Conservation (phyloP, 2,888 invertebrate genomes). For the Agonopterix alstromeriana region DNA sequence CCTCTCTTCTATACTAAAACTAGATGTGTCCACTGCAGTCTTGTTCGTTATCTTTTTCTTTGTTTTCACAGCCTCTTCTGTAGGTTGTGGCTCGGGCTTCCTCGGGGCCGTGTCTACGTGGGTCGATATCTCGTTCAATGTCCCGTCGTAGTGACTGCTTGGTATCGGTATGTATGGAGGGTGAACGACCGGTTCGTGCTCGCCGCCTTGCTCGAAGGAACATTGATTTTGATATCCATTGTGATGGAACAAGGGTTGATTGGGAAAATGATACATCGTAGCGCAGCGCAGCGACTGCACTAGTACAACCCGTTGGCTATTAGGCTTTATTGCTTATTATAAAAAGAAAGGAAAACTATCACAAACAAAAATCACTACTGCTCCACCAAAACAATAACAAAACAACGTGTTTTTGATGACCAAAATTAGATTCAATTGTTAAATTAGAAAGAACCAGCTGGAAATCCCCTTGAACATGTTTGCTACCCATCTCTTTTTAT, state of each 20-base stretch:
- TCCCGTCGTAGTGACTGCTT: neutral
- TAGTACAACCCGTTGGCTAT: too few species aligned
- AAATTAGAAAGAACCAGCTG: too few species aligned
- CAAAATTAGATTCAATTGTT: too few species aligned
- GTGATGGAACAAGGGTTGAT: conserved; percentile 22
- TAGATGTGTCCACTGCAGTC: conserved; percentile 35
- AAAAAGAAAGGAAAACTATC: too few species aligned
- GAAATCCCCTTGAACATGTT: too few species aligned
- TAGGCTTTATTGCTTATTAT: too few species aligned
- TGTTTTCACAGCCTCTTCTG: neutral
- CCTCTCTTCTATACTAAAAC: conserved; percentile 54
- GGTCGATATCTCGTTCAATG: neutral
- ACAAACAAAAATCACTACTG: too few species aligned
- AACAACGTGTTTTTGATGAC: too few species aligned
- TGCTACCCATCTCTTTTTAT: too few species aligned
- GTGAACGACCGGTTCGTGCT: too few species aligned
- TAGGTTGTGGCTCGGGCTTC: neutral
- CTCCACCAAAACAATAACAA: too few species aligned
- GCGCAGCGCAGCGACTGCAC: too few species aligned
- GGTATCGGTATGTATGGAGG: conserved; percentile 1
- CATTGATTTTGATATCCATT: conserved; percentile 22
- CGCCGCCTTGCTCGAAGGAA: conserved; percentile 9
- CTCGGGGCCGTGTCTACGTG: neutral
- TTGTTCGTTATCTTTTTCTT: neutral
- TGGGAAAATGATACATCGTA: conserved; percentile 41